These are phyloP conservation scores for Grantiella picta DNA, from an alignment of 2,113 vertebrate species.

Conservation along the genomic window DNA sequence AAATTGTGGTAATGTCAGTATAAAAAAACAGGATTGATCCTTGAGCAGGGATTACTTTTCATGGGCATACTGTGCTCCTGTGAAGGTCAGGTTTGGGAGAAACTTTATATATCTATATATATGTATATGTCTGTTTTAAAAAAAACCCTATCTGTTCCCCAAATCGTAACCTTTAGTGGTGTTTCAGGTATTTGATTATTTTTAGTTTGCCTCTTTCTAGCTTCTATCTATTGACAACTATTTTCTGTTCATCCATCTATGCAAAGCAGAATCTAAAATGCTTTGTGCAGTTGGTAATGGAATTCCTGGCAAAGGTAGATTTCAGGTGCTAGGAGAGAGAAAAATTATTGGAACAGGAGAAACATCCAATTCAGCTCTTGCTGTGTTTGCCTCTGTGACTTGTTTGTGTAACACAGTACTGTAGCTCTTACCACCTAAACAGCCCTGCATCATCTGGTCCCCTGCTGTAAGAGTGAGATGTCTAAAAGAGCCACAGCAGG, in stretches of 20 bases:
- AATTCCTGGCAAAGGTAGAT: constrained; percentile 33
- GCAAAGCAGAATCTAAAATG: neutral
- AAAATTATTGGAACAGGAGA: neutral
- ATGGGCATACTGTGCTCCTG: neutral
- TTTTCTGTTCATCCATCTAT: constrained; percentile 1
- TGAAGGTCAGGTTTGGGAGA: neutral
- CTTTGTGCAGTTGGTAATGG: neutral
- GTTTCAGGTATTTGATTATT: neutral
- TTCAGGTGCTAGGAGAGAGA: constrained; percentile 3
- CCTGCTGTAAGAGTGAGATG: constrained; percentile 26
- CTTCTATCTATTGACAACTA: neutral
- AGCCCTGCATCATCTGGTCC: neutral
- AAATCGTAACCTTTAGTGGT: neutral
- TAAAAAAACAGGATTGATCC: neutral
- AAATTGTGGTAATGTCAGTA: neutral
- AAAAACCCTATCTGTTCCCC: neutral
- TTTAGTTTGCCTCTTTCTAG: neutral
- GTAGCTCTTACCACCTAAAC: constrained; percentile 8
- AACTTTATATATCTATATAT: neutral
- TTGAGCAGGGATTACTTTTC: neutral
- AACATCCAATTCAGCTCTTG: constrained; percentile 33
- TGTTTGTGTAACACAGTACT: neutral
- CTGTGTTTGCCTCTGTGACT: constrained; percentile 30
- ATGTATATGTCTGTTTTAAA: neutral
- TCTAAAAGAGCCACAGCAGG: constrained; percentile 29